Conservation (phyloP, 2,113 vertebrate genomes). For the Brachyistius frenatus region DNA sequence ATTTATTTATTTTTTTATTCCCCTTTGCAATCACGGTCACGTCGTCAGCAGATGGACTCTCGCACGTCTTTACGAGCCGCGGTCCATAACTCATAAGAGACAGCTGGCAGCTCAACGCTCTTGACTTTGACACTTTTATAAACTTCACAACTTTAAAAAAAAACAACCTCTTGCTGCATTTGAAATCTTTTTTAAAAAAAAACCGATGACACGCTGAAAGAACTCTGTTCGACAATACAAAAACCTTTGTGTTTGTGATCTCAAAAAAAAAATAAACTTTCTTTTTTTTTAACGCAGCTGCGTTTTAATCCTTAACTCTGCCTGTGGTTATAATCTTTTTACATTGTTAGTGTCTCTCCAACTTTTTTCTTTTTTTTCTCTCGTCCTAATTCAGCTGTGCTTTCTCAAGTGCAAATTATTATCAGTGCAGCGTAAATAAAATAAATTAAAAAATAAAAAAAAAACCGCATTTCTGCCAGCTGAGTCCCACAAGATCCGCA, state of each 20-base stretch:
- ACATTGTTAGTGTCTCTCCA: neutral
- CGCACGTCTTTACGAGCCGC: neutral
- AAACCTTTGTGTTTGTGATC: neutral
- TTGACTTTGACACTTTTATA: neutral
- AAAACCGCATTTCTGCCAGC: conserved; percentile 9
- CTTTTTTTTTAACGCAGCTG: conserved; percentile 8
- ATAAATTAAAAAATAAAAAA: too few relatives aligned
- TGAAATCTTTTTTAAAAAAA: too few relatives aligned
- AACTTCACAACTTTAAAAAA: too few relatives aligned
- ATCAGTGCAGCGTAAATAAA: conserved; percentile 12
- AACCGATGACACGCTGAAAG: too few relatives aligned
- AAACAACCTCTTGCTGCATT: too few relatives aligned
- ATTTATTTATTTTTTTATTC: neutral
- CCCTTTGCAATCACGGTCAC: neutral
- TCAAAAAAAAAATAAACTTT: neutral
- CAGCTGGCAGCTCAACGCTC: neutral
- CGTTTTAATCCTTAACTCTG: conserved; percentile 13
- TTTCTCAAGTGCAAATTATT: conserved; percentile 20
- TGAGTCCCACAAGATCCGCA: neutral
- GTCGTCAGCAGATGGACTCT: neutral
- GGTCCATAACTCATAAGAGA: neutral
- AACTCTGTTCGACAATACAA: too few relatives aligned
- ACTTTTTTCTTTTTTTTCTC: neutral
- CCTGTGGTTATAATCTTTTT: conserved; percentile 12
- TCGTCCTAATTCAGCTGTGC: conserved; percentile 19